Percentiles rank a stretch among this genome's conserved stretches.
Evolutionary conservation across 2,797 vertebrate species (phyloP).

Genomic region (Cephalopachus bancanus): DNA sequence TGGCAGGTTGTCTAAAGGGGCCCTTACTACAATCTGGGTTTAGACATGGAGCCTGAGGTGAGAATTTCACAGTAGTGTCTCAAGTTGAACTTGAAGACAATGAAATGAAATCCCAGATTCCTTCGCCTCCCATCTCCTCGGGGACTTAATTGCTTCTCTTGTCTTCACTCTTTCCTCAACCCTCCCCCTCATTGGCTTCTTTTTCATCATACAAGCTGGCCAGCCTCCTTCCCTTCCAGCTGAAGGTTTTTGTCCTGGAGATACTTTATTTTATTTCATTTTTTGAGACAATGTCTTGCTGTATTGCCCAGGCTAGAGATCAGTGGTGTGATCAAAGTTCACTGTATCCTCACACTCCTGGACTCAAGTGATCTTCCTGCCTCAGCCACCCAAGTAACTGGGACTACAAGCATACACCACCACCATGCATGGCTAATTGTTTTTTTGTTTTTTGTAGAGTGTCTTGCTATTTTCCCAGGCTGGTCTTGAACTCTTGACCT

Average conservation of each 20-base stretch:
- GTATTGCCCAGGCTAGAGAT: no score
- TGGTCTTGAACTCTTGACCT: no score
- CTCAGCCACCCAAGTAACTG: no score
- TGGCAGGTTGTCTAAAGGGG: neutral
- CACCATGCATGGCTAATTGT: no score
- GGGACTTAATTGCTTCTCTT: no score
- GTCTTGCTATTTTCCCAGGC: no score
- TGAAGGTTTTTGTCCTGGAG: neutral
- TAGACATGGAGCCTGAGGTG: neutral
- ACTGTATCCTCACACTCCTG: no score
- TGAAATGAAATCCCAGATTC: neutral
- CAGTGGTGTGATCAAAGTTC: no score
- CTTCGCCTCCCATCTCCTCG: no score
- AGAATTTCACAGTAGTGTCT: fast-evolving
- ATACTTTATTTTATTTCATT: neutral
- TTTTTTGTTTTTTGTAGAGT: no score
- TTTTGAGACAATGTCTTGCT: neutral
- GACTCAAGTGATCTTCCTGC: no score
- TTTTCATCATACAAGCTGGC: neutral
- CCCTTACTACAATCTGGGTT: neutral
- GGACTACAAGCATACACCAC: no score
- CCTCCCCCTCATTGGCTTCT: neutral
- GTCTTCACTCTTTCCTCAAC: neutral
- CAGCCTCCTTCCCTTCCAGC: neutral
- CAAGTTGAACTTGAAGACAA: neutral